Base-by-base conservation (phyloP, 2,888 invertebrate genomes). In the Theristus sp. region DNA sequence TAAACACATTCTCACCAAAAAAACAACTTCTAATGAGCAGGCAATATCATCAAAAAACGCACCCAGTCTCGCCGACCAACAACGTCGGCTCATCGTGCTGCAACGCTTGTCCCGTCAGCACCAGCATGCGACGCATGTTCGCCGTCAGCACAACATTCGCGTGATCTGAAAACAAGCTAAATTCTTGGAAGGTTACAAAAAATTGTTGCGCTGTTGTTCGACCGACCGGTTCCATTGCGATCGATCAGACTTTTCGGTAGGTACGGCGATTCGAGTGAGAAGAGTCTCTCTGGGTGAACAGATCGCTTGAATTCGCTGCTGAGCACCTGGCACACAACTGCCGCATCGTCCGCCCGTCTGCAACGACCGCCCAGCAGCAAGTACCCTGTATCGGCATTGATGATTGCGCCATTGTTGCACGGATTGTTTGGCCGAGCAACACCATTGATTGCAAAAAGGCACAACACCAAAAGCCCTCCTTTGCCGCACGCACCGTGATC, bases 61-160 rank as follows among this genome's bases (percentile, higher is more conserved):
- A 77, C 74, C 80, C 98, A 1, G 98, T 99, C 72, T 94, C 93
- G 17, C 98, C 98, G 0, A 99, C 90, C 53, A 99, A 77, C 56
- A 99, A 76, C 1, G 94, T 86, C 0, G 98, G 96, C 74, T 99
- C 98, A 67, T 86, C 82, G 70, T 89, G 96, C 65, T 84, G 82
- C 66, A 54, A 25, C 24, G 63, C 64, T 77, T 93, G 76, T 13
- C 79, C 79, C 58, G 81, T 76, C 57, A 83, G 71, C 28, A 82
- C 80, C n/a, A 80, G 80, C 68, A 83, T 74, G 64, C 81, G 72
- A 59, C 89, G 81, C 86, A 94, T 87, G 69, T 87, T 87, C 66
- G 82, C 84, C 0, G 98, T 99, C 90, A 94, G 93, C 0, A 96
- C 91, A 26, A 98, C 82, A 71, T 90, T 86, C 2, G 80, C 77